Evolutionary conservation across 1,140 invertebrate genomes (phyloP).

Genomic region (Lithobius niger): DNA sequence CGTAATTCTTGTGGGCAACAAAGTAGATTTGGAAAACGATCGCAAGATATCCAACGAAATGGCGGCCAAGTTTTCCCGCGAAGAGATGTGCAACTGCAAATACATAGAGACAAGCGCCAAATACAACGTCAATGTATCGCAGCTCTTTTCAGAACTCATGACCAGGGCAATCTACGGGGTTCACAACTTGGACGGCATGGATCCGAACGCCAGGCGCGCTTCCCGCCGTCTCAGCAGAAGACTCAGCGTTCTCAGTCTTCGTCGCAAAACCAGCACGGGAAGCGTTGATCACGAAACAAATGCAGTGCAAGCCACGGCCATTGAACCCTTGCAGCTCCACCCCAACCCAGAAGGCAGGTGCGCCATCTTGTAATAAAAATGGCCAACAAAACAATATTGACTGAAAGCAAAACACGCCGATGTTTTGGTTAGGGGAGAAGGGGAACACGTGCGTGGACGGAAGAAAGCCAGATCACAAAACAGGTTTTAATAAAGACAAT

Average conservation of each 20-base stretch:
- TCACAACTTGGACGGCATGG: no score
- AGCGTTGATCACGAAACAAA: background rate
- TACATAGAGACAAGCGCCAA: slow-evolving; percentile 28
- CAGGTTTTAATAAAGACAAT: no score
- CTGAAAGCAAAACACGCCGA: no score
- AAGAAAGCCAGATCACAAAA: no score
- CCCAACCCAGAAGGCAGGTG: no score
- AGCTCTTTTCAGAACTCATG: slow-evolving; percentile 24
- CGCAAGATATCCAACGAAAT: slow-evolving; percentile 21
- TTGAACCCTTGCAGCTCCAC: no score
- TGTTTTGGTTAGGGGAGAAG: no score
- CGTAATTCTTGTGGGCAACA: slow-evolving; percentile 16
- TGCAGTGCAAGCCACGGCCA: no score
- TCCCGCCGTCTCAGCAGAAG: background rate
- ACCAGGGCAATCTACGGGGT: slow-evolving; percentile 14
- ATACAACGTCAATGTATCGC: slow-evolving; percentile 23
- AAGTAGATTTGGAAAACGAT: slow-evolving; percentile 18
- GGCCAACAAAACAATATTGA: no score
- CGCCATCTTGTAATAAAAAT: no score
- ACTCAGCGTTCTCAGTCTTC: slow-evolving; percentile 4
- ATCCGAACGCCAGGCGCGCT: background rate
- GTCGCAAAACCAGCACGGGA: background rate
- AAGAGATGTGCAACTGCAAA: slow-evolving; percentile 17
- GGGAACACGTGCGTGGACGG: no score
- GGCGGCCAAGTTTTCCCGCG: slow-evolving; percentile 14